A percentile compares a stretch with the other conserved stretches of the same genome.
These are phyloP conservation scores for Schizopygopsis malacanthus DNA, from an alignment of 2,797 vertebrate genomes.

Conservation along the genomic window DNA sequence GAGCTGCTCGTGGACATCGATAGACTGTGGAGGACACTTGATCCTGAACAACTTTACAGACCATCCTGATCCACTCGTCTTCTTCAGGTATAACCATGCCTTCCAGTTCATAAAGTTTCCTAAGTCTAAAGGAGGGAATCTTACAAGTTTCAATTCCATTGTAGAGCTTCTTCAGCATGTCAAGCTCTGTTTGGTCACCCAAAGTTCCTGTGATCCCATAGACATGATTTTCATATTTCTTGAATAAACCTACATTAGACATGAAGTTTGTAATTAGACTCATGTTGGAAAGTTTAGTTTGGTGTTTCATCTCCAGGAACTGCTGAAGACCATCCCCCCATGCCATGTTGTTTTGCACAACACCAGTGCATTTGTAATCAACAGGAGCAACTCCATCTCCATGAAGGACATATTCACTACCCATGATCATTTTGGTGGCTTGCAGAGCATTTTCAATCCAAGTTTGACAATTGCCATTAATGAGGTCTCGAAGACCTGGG, in stretches of 20 bases:
- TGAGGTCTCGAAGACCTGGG: slow-evolving; percentile 64
- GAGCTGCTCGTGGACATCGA: slow-evolving; percentile 64
- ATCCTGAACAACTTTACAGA: slow-evolving; percentile 58
- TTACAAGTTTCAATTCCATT: slow-evolving; percentile 61
- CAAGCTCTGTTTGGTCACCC: slow-evolving; percentile 66
- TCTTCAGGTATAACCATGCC: slow-evolving; percentile 54
- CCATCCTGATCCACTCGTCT: slow-evolving; percentile 63
- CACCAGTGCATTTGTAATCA: slow-evolving; percentile 70
- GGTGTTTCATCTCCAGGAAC: slow-evolving; percentile 77
- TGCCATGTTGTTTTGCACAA: slow-evolving; percentile 68
- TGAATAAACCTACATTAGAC: slow-evolving; percentile 70
- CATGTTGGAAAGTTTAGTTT: slow-evolving; percentile 68
- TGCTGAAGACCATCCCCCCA: slow-evolving; percentile 74
- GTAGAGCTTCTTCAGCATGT: slow-evolving; percentile 68
- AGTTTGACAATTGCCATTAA: slow-evolving; percentile 56
- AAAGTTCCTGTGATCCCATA: slow-evolving; percentile 76
- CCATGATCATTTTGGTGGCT: slow-evolving; percentile 54
- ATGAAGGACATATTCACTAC: slow-evolving; percentile 49
- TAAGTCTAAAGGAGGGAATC: slow-evolving; percentile 71
- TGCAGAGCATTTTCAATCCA: slow-evolving; percentile 73
- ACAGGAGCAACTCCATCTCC: slow-evolving; percentile 61
- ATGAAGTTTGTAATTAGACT: slow-evolving; percentile 74
- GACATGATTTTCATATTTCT: slow-evolving; percentile 66
- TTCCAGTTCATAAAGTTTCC: slow-evolving; percentile 73
- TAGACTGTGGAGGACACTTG: slow-evolving; percentile 43